phyloP scores from a whole-genome alignment of 2,888 invertebrate genomes.

The Drosophila borborema region DNA sequence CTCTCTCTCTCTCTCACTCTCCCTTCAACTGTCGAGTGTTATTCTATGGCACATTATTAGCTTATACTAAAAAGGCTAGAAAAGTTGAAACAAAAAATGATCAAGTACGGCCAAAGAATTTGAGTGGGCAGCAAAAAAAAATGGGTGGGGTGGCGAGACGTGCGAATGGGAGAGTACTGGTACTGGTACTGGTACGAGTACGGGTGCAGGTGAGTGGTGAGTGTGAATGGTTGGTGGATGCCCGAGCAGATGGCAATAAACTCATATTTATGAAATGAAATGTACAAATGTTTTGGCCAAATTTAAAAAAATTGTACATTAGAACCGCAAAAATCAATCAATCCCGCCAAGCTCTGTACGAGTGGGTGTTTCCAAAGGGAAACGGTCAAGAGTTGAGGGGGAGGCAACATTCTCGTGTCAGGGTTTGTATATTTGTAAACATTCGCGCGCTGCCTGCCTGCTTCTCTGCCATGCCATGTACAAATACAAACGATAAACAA shows the following conservation, averaged over 20 bases:
- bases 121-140: neutral
- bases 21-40: too few species aligned
- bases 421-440: slow-evolving; percentile 61
- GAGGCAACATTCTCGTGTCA: neutral
- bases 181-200: too few species aligned
- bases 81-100: slow-evolving; percentile 1
- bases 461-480: slow-evolving; percentile 6
- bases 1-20: too few species aligned
- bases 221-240: neutral
- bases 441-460: slow-evolving; percentile 24
- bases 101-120: slow-evolving; percentile 17
- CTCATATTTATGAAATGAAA: slow-evolving; percentile 15
- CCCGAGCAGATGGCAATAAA: slow-evolving; percentile 39
- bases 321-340: slow-evolving; percentile 62
- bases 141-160: too few species aligned
- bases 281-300: slow-evolving; percentile 49
- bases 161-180: too few species aligned
- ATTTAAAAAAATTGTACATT: slow-evolving; percentile 51
- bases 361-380: neutral
- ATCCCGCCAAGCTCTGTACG: slow-evolving; percentile 27
- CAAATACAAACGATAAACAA: slow-evolving; percentile 59
- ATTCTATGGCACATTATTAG: neutral
- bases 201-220: neutral
- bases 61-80: neutral
- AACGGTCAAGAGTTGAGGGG: neutral